Percentiles rank a stretch among this genome's conserved stretches.
Conservation (phyloP, 2,797 vertebrate species). For the Pipistrellus pygmaeus region DNA sequence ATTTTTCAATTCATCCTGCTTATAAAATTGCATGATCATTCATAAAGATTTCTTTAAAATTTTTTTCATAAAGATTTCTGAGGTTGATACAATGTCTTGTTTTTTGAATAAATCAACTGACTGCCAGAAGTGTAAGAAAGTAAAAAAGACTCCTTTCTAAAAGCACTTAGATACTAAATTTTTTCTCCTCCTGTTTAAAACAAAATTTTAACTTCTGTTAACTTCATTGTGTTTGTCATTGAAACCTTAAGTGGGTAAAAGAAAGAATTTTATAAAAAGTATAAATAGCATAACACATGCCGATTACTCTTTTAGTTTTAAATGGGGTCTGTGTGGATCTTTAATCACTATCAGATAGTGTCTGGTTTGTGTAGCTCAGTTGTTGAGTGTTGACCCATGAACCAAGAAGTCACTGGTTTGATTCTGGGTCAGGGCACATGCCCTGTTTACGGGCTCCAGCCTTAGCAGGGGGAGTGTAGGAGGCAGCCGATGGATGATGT, state of each 20-base stretch:
- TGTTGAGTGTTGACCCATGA: too few relatives aligned
- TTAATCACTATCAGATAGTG: conserved; percentile 16
- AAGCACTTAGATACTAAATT: conserved; percentile 46
- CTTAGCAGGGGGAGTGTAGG: too few relatives aligned
- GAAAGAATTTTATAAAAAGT: conserved; percentile 12
- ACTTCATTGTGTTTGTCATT: conserved; percentile 46
- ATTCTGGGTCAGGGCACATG: too few relatives aligned
- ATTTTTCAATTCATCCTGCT: conserved; percentile 40
- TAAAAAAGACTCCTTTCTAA: conserved; percentile 29
- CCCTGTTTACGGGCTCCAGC: too few relatives aligned
- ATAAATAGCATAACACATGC: not conserved
- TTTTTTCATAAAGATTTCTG: conserved; percentile 35
- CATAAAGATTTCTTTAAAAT: conserved; percentile 13
- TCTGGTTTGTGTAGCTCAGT: too few relatives aligned
- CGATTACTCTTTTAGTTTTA: conserved; percentile 60
- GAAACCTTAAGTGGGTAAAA: not conserved
- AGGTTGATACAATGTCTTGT: not conserved
- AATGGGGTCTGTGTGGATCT: not conserved
- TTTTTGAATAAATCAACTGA: conserved; percentile 50
- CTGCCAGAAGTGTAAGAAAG: conserved; percentile 39
- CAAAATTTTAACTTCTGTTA: conserved; percentile 43
- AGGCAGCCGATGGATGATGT: too few relatives aligned
- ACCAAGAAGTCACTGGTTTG: too few relatives aligned
- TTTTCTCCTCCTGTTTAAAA: conserved; percentile 48
- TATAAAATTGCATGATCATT: conserved; percentile 43